Evolutionary conservation across 2,888 invertebrate species (phyloP).

Genomic region (Cantharis rustica): DNA sequence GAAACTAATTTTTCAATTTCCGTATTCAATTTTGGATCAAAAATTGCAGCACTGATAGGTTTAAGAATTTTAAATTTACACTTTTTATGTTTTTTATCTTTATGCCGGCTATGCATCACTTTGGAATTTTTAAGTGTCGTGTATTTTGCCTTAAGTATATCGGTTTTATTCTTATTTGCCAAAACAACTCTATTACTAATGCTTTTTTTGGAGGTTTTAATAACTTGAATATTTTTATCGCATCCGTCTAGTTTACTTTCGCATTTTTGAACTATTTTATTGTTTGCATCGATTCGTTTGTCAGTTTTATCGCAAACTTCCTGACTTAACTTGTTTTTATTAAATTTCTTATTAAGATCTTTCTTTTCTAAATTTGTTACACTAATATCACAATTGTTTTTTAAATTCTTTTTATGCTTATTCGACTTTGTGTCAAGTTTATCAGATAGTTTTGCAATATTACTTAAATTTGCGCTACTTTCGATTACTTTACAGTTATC

Average conservation of each 20-base stretch:
- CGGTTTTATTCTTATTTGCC: slow-evolving; percentile 43
- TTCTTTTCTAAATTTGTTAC: slow-evolving; percentile 6
- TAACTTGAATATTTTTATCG: slow-evolving; percentile 38
- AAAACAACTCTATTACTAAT: slow-evolving; percentile 36
- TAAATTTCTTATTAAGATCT: slow-evolving; percentile 25
- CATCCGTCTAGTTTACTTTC: slow-evolving; percentile 20
- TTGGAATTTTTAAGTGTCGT: slow-evolving; percentile 52
- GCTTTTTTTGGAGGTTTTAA: slow-evolving; percentile 36
- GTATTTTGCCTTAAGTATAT: slow-evolving; percentile 44
- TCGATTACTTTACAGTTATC: slow-evolving; percentile 12
- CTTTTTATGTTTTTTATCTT: slow-evolving; percentile 59
- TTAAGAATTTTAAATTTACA: slow-evolving; percentile 60
- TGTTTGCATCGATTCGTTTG: slow-evolving; percentile 44
- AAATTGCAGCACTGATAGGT: slow-evolving; percentile 47
- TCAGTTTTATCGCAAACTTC: slow-evolving; percentile 51
- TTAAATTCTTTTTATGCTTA: slow-evolving; percentile 16
- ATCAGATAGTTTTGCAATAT: slow-evolving; percentile 3
- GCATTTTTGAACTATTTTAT: slow-evolving; percentile 29
- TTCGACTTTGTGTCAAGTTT: slow-evolving; percentile 19
- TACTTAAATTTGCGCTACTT: slow-evolving; percentile 14
- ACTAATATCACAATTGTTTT: slow-evolving; percentile 28
- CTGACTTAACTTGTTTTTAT: slow-evolving; percentile 37
- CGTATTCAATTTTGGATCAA: slow-evolving; percentile 59
- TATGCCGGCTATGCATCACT: slow-evolving; percentile 54
- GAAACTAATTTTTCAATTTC: slow-evolving; percentile 64